Evolutionary conservation across 2,113 vertebrate species (phyloP), one percentile per base, ranked within the genome.

Genomic region (Poeciliopsis retropinna): DNA sequence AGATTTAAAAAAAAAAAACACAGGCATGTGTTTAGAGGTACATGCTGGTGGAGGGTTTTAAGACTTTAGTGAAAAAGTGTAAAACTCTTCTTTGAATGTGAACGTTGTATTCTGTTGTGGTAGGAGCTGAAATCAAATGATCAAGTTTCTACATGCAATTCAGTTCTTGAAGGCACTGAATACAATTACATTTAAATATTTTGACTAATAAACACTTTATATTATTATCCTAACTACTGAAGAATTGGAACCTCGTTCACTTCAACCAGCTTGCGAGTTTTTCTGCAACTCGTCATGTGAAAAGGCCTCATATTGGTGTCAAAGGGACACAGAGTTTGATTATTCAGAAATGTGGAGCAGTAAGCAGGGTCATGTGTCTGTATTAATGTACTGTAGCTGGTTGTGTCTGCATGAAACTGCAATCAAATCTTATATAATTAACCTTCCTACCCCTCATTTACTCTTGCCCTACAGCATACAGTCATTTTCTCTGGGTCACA

Each of bases 251-350:
- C 9, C 8, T 19, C 62, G 25, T 34, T 31, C 8, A 30, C 29
- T 25, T 76, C 15, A 34, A 74, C 70, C 60, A 39, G 28, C 39
- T 63, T 47, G 19, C 61, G 63, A 17, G 1, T 72, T 81, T 73
- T 37, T 34, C 60, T n/a, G 67, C 17, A 22, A 51, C 60, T 62
- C 60, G 2, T 14, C 17, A 14, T 29, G 7, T 57, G 51, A n/a
- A n/a, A 63, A 63, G 67, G 32, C 22, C 54, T 54, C 61, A 41
- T 66, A 71, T 71, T 64, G 61, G 34, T 7, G 68, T 71, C 15
- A 73, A 29, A 60, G 28, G 34, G 28, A 29, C 64, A 76, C 60
- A 74, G 5, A 28, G 67, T 82, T 88, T 69, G 82, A 88, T 87
- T 79, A 68, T 32, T 79, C 51, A 17, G 70, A 57, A 57, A 57